Evolutionary conservation across 2,888 invertebrate genomes (phyloP).

Genomic region (Alentia gelatinosa): DNA sequence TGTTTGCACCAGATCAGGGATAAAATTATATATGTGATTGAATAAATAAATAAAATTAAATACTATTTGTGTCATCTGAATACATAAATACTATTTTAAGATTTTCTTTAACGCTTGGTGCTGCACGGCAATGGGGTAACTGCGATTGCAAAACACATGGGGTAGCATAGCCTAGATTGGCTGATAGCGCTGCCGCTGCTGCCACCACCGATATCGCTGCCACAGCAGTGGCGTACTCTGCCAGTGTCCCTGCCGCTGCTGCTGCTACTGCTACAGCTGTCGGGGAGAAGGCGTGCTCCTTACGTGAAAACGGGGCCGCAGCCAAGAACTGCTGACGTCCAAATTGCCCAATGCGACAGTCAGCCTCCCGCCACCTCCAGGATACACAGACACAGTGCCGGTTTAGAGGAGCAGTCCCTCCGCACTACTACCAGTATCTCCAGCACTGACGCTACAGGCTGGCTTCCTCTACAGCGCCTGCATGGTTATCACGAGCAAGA

Average conservation of each 20-base stretch:
- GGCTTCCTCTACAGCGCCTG: not conserved
- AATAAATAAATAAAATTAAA: too few species aligned
- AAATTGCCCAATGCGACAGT: not conserved
- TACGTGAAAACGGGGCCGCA: not conserved
- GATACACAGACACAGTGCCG: not conserved
- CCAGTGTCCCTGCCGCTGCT: not conserved
- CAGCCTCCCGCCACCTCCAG: not conserved
- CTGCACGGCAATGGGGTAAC: too few species aligned
- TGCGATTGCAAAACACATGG: too few species aligned
- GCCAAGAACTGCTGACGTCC: not conserved
- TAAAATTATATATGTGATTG: too few species aligned
- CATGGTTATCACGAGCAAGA: not conserved
- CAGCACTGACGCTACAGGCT: not conserved
- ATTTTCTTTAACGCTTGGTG: too few species aligned
- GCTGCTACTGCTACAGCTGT: not conserved
- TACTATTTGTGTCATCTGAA: too few species aligned
- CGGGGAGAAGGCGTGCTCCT: not conserved
- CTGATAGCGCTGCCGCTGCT: not conserved
- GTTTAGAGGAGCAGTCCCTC: not conserved
- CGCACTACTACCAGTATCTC: too few species aligned
- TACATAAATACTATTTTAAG: too few species aligned
- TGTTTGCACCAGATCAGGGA: too few species aligned
- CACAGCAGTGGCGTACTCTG: not conserved
- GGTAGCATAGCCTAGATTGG: too few species aligned
- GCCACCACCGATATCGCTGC: not conserved